Percentiles rank a stretch among this genome's conserved stretches.
phyloP scores from a whole-genome alignment of 2,113 vertebrate species.

The Platichthys flesus region DNA sequence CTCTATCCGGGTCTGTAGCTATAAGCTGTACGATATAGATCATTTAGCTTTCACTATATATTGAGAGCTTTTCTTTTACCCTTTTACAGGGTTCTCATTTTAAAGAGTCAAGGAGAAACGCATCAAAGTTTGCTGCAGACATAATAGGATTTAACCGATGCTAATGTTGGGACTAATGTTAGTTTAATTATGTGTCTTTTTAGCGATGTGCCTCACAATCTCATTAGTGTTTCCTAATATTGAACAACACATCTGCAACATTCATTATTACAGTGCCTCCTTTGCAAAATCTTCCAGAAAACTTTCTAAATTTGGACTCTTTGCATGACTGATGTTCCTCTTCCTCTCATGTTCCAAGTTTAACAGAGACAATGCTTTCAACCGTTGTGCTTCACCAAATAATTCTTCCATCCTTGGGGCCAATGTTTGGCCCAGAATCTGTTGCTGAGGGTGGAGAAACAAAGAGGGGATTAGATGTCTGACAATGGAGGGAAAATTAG shows the following conservation, averaged over 20 bases:
- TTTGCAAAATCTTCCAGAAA: not conserved
- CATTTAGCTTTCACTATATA: too few relatives aligned
- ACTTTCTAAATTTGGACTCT: not conserved
- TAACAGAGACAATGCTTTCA: slow-evolving; percentile 35
- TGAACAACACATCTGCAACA: not conserved
- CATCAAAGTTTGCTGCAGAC: too few relatives aligned
- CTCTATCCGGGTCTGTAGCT: too few relatives aligned
- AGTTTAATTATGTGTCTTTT: too few relatives aligned
- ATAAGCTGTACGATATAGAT: too few relatives aligned
- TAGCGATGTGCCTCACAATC: too few relatives aligned
- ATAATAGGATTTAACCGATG: too few relatives aligned
- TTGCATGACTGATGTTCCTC: slow-evolving; percentile 4
- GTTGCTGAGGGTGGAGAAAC: slow-evolving; percentile 35
- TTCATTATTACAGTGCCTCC: not conserved
- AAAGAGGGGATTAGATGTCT: slow-evolving; percentile 51
- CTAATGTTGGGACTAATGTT: too few relatives aligned
- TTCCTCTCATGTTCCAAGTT: slow-evolving; percentile 21
- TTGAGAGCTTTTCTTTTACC: too few relatives aligned
- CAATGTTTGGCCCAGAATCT: slow-evolving; percentile 48
- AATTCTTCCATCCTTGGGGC: slow-evolving; percentile 37
- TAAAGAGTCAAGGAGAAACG: too few relatives aligned
- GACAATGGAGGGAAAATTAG: slow-evolving; percentile 54
- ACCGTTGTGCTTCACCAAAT: slow-evolving; percentile 48
- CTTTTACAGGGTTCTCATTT: too few relatives aligned
- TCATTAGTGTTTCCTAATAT: too few relatives aligned